These are phyloP conservation scores for Elegia similella DNA, from an alignment of 2,888 invertebrate genomes.

Conservation along the genomic window DNA sequence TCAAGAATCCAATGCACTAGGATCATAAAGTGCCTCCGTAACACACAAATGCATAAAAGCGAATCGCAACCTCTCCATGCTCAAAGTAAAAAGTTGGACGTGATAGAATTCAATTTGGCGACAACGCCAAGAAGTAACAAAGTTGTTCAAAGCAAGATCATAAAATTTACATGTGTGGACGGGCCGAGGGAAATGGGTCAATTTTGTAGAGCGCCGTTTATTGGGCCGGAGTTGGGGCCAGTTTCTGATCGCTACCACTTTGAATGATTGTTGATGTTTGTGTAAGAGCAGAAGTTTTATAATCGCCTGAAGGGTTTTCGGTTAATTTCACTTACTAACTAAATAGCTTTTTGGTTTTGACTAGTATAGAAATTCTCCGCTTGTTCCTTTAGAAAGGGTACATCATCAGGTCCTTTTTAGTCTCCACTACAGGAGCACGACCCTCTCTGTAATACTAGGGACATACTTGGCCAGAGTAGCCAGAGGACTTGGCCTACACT, in stretches of 20 bases:
- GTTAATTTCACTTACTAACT: background rate
- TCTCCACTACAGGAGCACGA: too few species aligned
- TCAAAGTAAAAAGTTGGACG: constrained; percentile 12
- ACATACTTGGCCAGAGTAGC: too few species aligned
- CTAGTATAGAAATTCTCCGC: too few species aligned
- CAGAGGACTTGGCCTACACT: too few species aligned
- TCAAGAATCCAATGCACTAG: too few species aligned
- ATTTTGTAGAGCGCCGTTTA: constrained; percentile 5
- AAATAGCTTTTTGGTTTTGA: background rate
- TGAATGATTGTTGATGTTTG: background rate
- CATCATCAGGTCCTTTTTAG: too few species aligned
- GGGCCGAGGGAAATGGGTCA: constrained; percentile 2
- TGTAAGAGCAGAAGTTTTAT: background rate
- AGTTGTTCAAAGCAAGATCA: constrained; percentile 13
- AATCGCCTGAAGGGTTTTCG: background rate
- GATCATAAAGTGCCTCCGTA: background rate
- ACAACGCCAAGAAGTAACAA: constrained; percentile 9
- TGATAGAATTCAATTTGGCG: constrained; percentile 13
- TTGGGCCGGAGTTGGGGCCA: background rate
- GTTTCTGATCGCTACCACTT: background rate
- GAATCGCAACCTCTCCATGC: background rate
- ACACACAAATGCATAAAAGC: background rate
- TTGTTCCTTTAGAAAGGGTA: too few species aligned
- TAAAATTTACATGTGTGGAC: constrained; percentile 13
- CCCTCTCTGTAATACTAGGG: too few species aligned